These are phyloP conservation scores for Erebia epiphron DNA, from an alignment of 2,888 invertebrate genomes.

Conservation along the genomic window DNA sequence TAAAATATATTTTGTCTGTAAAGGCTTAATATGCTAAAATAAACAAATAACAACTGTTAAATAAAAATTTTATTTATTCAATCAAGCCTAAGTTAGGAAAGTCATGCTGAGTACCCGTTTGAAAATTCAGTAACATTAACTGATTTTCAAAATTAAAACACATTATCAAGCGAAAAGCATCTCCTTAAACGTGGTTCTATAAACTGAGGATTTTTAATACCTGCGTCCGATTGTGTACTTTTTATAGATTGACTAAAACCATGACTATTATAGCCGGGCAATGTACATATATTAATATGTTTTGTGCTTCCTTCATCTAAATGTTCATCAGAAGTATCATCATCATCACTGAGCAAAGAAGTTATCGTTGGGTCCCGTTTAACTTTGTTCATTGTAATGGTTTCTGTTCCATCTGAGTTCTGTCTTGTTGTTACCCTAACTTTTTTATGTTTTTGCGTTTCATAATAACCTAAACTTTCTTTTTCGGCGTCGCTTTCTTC, in stretches of 20 bases:
- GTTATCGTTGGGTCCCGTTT: conserved; percentile 46
- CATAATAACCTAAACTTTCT: conserved; percentile 48
- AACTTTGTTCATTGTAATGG: conserved; percentile 45
- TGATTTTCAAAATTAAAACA: neutral
- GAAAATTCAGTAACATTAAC: neutral
- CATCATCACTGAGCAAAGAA: conserved; percentile 38
- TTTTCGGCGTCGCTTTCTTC: neutral
- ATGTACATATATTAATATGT: conserved; percentile 38
- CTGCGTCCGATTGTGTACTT: conserved; percentile 39
- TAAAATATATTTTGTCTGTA: too few species aligned
- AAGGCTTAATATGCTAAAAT: too few species aligned
- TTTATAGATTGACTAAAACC: conserved; percentile 32
- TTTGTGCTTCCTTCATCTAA: conserved; percentile 35
- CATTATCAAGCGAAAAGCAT: conserved; percentile 36
- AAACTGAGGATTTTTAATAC: conserved; percentile 22
- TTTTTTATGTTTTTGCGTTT: conserved; percentile 49
- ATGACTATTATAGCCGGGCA: conserved; percentile 33
- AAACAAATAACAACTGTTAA: too few species aligned
- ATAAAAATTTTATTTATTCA: too few species aligned
- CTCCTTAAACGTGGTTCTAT: conserved; percentile 34
- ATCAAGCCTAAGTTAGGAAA: too few species aligned
- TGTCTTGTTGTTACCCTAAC: conserved; percentile 48
- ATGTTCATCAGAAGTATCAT: conserved; percentile 40
- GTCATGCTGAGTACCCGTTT: neutral
- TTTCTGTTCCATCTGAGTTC: conserved; percentile 51